phyloP scores from a whole-genome alignment of 35 echinoderm and acorn worm genomes.

The Hemicentrotus pulcherrimus region DNA sequence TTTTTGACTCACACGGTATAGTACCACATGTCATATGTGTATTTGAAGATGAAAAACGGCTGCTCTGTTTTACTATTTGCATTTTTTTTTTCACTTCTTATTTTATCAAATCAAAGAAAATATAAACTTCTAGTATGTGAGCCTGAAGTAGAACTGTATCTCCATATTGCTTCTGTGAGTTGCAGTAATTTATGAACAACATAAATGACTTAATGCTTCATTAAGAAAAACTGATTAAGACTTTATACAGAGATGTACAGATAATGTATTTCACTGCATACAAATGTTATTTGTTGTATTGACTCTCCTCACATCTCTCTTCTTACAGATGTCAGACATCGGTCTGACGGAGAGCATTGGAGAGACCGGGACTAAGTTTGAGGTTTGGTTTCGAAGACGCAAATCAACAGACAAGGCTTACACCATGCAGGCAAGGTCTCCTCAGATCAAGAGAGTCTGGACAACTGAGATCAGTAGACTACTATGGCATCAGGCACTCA shows the following conservation, averaged over 20 bases:
- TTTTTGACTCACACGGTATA: too few relatives aligned
- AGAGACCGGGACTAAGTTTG: slow-evolving; percentile 83
- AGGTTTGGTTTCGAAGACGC: slow-evolving; percentile 78
- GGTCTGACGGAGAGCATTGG: slow-evolving; percentile 95
- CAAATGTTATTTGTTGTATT: too few relatives aligned
- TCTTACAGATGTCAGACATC: slow-evolving; percentile 84
- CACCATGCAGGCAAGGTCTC: slow-evolving; percentile 67
- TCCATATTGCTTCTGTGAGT: too few relatives aligned
- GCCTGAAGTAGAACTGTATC: too few relatives aligned
- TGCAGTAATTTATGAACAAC: too few relatives aligned
- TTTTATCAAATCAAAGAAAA: neutral
- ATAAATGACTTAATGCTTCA: too few relatives aligned
- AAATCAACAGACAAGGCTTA: slow-evolving; percentile 72
- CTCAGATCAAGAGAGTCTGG: slow-evolving; percentile 71
- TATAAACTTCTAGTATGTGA: too few relatives aligned
- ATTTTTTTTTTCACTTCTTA: neutral
- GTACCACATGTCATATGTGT: neutral
- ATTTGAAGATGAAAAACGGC: neutral
- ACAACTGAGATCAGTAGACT: slow-evolving; percentile 67
- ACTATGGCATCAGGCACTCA: slow-evolving; percentile 78
- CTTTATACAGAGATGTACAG: neutral
- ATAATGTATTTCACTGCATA: neutral
- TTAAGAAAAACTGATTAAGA: neutral
- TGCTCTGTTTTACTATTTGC: neutral
- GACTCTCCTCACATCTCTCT: neutral